phyloP scores from a whole-genome alignment of 1,140 invertebrate genomes.

The Eumaeus atala region DNA sequence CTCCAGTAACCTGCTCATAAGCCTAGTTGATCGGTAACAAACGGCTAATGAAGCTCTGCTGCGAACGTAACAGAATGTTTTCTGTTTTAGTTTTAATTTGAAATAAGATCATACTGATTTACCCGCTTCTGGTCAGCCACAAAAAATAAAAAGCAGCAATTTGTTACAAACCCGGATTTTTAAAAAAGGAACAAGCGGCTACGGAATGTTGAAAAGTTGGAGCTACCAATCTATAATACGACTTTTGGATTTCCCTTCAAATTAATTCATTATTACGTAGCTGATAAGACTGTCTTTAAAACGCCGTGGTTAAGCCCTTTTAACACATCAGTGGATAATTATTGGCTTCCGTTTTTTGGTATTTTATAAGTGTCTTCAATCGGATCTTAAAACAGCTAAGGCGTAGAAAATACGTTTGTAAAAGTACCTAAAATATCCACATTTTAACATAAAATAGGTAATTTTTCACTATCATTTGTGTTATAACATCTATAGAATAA shows the following conservation, averaged over 20 bases:
- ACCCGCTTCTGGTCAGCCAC: too few relatives aligned
- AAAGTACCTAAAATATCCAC: too few relatives aligned
- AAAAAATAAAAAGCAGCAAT: constrained; percentile 34
- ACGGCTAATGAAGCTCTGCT: too few relatives aligned
- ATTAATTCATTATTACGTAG: constrained; percentile 39
- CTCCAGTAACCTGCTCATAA: too few relatives aligned
- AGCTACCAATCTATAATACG: constrained; percentile 67
- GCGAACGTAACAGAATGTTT: too few relatives aligned
- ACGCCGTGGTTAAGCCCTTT: constrained; percentile 17
- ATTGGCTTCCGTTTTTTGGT: constrained; percentile 7
- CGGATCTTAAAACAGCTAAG: not conserved
- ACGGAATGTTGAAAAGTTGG: constrained; percentile 61
- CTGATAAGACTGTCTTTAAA: constrained; percentile 38
- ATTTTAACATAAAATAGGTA: too few relatives aligned
- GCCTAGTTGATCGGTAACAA: too few relatives aligned
- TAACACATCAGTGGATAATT: not conserved
- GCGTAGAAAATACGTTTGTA: too few relatives aligned
- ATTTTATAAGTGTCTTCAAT: constrained; percentile 6
- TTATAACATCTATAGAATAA: too few relatives aligned
- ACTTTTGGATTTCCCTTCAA: constrained; percentile 27
- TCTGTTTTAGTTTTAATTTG: too few relatives aligned
- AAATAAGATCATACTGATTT: too few relatives aligned
- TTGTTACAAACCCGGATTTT: constrained; percentile 55
- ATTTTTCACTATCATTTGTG: too few relatives aligned
- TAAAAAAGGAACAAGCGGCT: constrained; percentile 51